Evolutionary conservation across 2,113 vertebrate genomes (phyloP), one percentile per base, ranked within the genome.

Genomic region (Sturnira hondurensis): DNA sequence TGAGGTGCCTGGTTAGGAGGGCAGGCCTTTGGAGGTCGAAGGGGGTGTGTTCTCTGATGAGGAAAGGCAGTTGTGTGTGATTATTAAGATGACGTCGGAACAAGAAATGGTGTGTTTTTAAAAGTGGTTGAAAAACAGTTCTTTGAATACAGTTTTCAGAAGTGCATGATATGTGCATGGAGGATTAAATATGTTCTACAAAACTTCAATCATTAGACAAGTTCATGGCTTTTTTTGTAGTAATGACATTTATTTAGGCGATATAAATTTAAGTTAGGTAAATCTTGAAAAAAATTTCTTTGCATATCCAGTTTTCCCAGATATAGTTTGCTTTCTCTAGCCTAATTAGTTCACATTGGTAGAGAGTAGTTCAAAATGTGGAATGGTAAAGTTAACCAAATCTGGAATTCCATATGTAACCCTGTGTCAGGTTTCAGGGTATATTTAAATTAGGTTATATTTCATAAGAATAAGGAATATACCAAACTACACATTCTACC

Each of bases 91-190:
- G 96, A 96, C 96, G 95, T 24, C 96, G 50, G 96, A 95, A 16
- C 97, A 98, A 98, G 98, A 98, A 98, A 96, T 38, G 95, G 73
- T 93, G 68, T 3, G 82, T 94, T 98, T 96, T 36, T 97, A 52
- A 61, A 95, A 96, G 0, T 95, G 68, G 80, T 31, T 96, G 97
- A 98, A 97, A 98, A 98, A 97, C 97, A 97, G 94, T 87, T 86
- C 93, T 95, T 93, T 98, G 96, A 54, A 3, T 98, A 81, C 26
- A 4, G 28, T 88, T 95, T 95, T 90, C 89, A 91, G 15, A 95
- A 89, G 68, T 91, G 74, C 4, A 24, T 85, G 52, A 1, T 28
- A 31, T 71, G 13, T 31, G 43, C 0, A 74, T 67, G 56, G 82
- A 84, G 74, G 41, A 31, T 90, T 17, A 71, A 80, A 87, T 82